Percentiles rank a stretch among this genome's conserved stretches.
Conservation (phyloP, 2,888 invertebrate species). For the Halictus ligatus region DNA sequence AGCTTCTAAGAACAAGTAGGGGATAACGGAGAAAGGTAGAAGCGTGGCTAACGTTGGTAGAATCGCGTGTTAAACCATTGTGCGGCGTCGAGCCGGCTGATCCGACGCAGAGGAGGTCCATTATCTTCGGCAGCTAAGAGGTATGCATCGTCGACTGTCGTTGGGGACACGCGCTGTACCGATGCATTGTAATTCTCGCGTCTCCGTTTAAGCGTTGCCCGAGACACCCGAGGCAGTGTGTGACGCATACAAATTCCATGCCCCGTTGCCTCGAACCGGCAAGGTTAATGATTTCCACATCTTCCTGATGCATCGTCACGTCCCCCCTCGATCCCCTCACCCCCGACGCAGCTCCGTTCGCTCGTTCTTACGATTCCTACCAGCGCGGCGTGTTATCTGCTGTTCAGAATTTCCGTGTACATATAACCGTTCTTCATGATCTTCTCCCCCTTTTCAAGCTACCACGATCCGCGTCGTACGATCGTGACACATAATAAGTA, state of each 20-base stretch:
- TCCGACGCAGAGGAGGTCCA: conserved; percentile 23
- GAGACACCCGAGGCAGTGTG: conserved; percentile 34
- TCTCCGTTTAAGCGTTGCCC: conserved; percentile 46
- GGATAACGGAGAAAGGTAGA: neutral
- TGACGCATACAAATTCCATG: conserved; percentile 62
- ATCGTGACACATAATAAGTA: neutral
- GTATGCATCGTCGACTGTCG: conserved; percentile 28
- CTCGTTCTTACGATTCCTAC: conserved; percentile 16
- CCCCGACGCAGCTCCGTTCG: neutral
- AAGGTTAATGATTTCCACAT: conserved; percentile 63
- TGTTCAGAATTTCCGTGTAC: conserved; percentile 18
- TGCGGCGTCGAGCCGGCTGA: conserved; percentile 9
- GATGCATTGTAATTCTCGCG: conserved; percentile 57
- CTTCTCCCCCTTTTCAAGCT: neutral
- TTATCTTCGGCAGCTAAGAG: conserved; percentile 46
- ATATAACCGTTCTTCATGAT: neutral
- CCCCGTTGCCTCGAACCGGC: conserved; percentile 39
- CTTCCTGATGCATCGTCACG: conserved; percentile 54
- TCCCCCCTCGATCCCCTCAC: neutral
- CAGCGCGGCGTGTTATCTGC: conserved; percentile 18
- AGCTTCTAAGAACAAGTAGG: too few species aligned
- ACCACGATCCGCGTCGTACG: neutral
- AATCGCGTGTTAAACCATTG: neutral
- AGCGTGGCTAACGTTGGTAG: neutral
- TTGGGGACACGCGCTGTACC: conserved; percentile 26